Conservation (phyloP, 2,797 vertebrate species). For the Melanotaenia boesemani region DNA sequence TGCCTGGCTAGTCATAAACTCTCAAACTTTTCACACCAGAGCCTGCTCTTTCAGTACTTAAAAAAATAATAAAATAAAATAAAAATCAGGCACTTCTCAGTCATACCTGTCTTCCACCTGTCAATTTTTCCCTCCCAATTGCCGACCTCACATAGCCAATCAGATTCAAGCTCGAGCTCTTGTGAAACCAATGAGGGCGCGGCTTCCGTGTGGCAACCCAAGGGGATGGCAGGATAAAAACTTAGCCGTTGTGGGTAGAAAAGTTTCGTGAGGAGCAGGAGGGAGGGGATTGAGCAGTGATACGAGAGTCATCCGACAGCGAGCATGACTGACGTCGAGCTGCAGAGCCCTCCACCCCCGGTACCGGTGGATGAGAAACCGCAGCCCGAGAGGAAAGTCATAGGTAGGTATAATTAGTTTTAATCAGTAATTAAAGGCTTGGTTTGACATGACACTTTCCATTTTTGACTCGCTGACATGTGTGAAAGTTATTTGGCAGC, state of each 20-base stretch:
- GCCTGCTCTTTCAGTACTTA: not conserved
- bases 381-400: constrained; percentile 83
- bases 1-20: not conserved
- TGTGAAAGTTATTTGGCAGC: not conserved
- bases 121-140: constrained; percentile 44
- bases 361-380: constrained; percentile 71
- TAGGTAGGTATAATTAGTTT: constrained; percentile 74
- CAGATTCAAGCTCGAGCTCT: constrained; percentile 26
- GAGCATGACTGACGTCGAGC: constrained; percentile 85
- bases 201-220: constrained; percentile 34
- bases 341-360: constrained; percentile 74
- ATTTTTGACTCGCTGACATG: not conserved
- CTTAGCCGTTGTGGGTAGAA: constrained; percentile 49
- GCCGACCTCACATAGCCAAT: constrained; percentile 45
- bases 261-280: constrained; percentile 66
- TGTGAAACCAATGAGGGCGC: constrained; percentile 72
- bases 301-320: constrained; percentile 40
- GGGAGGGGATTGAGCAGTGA: constrained; percentile 60
- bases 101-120: constrained; percentile 55
- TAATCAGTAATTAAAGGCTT: not conserved
- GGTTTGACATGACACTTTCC: not conserved
- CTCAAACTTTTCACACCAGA: not conserved
- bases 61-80: not conserved
- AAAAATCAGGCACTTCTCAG: not conserved
- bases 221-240: constrained; percentile 80